phyloP scores from a whole-genome alignment of 2,888 invertebrate species.

The Sphinx pinastri region DNA sequence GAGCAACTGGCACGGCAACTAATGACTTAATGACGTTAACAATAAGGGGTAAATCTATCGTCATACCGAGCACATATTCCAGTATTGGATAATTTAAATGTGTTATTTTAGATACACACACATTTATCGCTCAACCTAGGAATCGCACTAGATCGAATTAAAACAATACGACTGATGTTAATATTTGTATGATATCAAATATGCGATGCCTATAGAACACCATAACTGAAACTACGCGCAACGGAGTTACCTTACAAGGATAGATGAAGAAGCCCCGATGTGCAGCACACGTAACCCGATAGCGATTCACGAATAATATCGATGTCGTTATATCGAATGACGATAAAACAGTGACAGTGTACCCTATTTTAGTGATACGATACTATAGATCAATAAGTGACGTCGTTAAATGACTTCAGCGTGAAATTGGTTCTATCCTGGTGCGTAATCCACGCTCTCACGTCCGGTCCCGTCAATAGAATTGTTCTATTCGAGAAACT shows the following conservation, averaged over 20 bases:
- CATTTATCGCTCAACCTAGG: too few species aligned
- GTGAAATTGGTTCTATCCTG: constrained; percentile 22
- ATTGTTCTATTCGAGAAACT: background rate
- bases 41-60: too few species aligned
- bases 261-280: constrained; percentile 44
- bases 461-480: background rate
- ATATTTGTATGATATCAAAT: constrained; percentile 7
- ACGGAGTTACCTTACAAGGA: constrained; percentile 31
- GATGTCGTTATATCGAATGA: constrained; percentile 51
- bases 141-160: too few species aligned
- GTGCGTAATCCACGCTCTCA: constrained; percentile 4
- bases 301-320: constrained; percentile 51
- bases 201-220: background rate
- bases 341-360: constrained; percentile 36
- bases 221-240: constrained; percentile 17
- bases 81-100: too few species aligned
- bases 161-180: background rate
- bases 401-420: constrained; percentile 34
- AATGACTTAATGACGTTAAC: too few species aligned
- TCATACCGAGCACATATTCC: too few species aligned
- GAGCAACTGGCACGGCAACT: too few species aligned
- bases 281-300: constrained; percentile 46
- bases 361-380: constrained; percentile 25
- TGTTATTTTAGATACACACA: too few species aligned
- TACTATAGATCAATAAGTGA: constrained; percentile 22